phyloP scores from a whole-genome alignment of 2,888 invertebrate genomes.

The Polyommatus icarus region DNA sequence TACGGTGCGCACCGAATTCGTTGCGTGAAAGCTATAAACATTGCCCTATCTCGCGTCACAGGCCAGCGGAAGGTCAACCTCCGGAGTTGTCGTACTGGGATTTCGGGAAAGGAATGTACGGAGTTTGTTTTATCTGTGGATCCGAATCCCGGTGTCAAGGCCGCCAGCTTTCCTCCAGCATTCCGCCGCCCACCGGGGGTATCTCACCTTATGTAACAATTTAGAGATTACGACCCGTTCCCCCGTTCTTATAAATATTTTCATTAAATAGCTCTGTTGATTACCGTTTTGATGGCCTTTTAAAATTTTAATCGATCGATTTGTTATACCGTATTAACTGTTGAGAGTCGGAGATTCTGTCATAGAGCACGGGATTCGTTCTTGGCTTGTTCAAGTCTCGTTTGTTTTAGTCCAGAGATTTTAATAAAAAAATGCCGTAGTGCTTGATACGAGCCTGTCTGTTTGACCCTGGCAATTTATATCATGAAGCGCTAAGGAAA shows the following conservation, averaged over 20 bases:
- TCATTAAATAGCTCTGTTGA: slow-evolving; percentile 42
- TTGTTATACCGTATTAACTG: slow-evolving; percentile 7
- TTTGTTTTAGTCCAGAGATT: too few species aligned
- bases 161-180: slow-evolving; percentile 76
- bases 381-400: not conserved
- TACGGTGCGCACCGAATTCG: slow-evolving; percentile 44
- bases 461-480: too few species aligned
- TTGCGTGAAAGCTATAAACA: slow-evolving; percentile 65
- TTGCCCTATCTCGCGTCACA: slow-evolving; percentile 54
- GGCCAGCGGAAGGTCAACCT: slow-evolving; percentile 43
- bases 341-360: not conserved
- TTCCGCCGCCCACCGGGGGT: slow-evolving; percentile 76
- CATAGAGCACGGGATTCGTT: not conserved
- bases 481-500: not conserved
- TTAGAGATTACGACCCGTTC: slow-evolving; percentile 65
- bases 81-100: slow-evolving; percentile 44
- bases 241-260: slow-evolving; percentile 18
- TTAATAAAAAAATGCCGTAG: too few species aligned
- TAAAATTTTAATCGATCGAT: slow-evolving; percentile 11
- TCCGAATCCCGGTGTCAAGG: slow-evolving; percentile 78
- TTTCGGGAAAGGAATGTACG: slow-evolving; percentile 41
- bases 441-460: too few species aligned
- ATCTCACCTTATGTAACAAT: slow-evolving; percentile 75
- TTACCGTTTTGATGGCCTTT: slow-evolving; percentile 6
- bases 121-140: slow-evolving; percentile 52